phyloP scores from a whole-genome alignment of 35 echinoderm and acorn worm species.

The Patiria miniata region DNA sequence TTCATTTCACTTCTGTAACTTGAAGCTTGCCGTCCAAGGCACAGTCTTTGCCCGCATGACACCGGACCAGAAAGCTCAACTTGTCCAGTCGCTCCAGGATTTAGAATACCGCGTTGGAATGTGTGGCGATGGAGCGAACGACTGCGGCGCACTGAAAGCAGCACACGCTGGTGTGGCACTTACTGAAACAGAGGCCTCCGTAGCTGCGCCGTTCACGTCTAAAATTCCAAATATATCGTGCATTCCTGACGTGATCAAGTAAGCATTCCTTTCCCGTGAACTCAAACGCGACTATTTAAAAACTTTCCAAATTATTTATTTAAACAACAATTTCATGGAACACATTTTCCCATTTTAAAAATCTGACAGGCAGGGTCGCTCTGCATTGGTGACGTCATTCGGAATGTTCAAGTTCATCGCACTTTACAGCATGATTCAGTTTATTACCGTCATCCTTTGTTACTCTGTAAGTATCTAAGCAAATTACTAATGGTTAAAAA shows the following conservation, averaged over 20 bases:
- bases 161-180: slow-evolving; percentile 90
- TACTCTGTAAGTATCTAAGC: slow-evolving; percentile 55
- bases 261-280: too few relatives aligned
- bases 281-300: background rate
- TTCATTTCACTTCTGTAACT: too few relatives aligned
- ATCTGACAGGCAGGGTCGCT: slow-evolving; percentile 67
- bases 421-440: slow-evolving; percentile 91
- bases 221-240: slow-evolving; percentile 88
- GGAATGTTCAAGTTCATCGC: slow-evolving; percentile 95
- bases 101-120: slow-evolving; percentile 73
- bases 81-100: slow-evolving; percentile 66
- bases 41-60: slow-evolving; percentile 93
- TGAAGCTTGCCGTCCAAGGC: slow-evolving; percentile 54
- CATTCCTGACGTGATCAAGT: slow-evolving; percentile 80
- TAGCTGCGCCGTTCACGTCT: slow-evolving; percentile 91
- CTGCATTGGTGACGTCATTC: slow-evolving; percentile 80
- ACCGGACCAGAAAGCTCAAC: slow-evolving; percentile 74
- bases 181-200: slow-evolving; percentile 86
- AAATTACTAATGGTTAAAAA: background rate
- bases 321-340: too few relatives aligned
- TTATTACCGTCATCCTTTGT: slow-evolving; percentile 64
- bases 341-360: background rate
- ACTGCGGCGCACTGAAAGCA: slow-evolving; percentile 90
- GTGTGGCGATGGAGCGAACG: slow-evolving; percentile 98
- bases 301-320: background rate